Evolutionary conservation across 2,797 vertebrate genomes (phyloP), one percentile per base, ranked within the genome.

Genomic region (Oceanodroma leucorhoa): DNA sequence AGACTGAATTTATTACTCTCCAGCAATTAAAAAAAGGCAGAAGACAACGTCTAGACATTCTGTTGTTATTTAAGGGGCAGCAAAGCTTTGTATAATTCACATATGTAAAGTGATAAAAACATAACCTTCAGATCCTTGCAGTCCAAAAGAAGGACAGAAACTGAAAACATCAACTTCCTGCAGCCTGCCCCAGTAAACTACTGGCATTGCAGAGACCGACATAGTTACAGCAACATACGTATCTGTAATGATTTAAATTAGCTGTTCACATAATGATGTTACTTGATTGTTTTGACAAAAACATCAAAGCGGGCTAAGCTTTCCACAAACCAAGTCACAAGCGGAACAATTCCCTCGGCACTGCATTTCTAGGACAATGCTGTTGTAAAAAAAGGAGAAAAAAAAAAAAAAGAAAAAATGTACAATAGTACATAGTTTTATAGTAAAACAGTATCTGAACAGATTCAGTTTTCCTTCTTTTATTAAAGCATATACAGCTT

Each of bases 401-500:
- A 48, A 32, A 38, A 73, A 55, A 78, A 88, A 50, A 32, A 38
- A 11, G 0, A 10, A 72, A 87, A 83, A 96, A 97, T 93, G 96
- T 97, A 97, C 93, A 89, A 96, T 84, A 97, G 95, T 95, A 97
- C 95, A 94, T 82, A 83, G 57, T 95, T 96, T 89, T 85, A 73
- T 94, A 96, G 81, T 91, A 96, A 82, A 91, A 0, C 50, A 29
- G 79, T 85, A 93, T 83, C 91, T 95, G 93, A 96, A 97, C 81
- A 93, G 75, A 90, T 89, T 96, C 73, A 84, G 70, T 91, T 92
- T 87, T 93, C 57, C 51, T 94, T 92, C 64, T 94, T 93, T 94
- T 94, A 92, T 94, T 87, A 97, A 96, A 97, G 93, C 96, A 93
- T 94, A 91, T 81, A 94, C 32, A 97, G 86, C 93, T 96, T 97